Percentiles rank a stretch among this genome's conserved stretches.
phyloP scores from a whole-genome alignment of 1,140 invertebrate species.

The Chironomus tepperi region DNA sequence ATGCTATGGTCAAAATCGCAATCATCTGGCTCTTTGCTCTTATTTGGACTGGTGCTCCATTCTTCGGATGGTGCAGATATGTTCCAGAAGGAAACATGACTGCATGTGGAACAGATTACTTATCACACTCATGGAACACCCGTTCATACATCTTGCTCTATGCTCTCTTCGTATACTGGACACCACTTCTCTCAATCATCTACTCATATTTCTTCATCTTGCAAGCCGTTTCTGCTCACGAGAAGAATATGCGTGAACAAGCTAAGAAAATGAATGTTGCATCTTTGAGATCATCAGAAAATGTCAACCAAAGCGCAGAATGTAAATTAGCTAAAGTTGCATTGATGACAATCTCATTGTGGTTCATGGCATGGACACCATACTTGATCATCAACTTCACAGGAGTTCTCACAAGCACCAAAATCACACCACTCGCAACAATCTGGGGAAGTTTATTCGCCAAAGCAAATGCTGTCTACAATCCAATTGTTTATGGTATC shows the following conservation, averaged over 20 bases:
- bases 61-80: no score
- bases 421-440: conserved; percentile 54
- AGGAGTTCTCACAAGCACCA: conserved; percentile 52
- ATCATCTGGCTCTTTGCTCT: conserved; percentile 41
- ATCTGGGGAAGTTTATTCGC: conserved; percentile 61
- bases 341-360: conserved; percentile 61
- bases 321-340: conserved; percentile 49
- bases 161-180: no score
- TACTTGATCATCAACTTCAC: conserved; percentile 63
- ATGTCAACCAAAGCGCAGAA: no score
- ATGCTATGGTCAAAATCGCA: conserved; percentile 53
- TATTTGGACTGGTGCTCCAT: no score
- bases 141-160: no score
- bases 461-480: conserved; percentile 57
- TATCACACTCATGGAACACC: no score
- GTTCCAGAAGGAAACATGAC: no score
- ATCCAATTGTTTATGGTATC: conserved; percentile 60
- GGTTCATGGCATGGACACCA: conserved; percentile 34
- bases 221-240: no score
- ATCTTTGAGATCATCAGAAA: conserved; percentile 49
- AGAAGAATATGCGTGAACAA: conserved; percentile 43
- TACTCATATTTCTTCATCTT: no score
- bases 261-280: conserved; percentile 40
- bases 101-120: no score
- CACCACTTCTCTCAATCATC: no score